These are phyloP conservation scores for Salticus scenicus DNA, from an alignment of 2,888 invertebrate species.

Conservation along the genomic window DNA sequence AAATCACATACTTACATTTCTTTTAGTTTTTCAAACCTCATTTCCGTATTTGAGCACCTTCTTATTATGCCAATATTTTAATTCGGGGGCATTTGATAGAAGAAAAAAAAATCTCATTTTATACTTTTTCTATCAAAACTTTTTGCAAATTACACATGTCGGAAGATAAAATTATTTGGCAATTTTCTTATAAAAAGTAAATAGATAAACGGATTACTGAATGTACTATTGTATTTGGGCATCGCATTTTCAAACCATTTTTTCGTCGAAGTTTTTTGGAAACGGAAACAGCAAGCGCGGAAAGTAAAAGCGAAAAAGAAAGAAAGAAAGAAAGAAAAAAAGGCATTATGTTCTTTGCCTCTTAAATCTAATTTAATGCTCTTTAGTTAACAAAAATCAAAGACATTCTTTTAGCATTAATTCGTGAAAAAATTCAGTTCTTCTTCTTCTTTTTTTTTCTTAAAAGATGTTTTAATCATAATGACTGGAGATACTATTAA, in stretches of 20 bases:
- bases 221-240: slow-evolving; percentile 13
- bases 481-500: slow-evolving; percentile 22
- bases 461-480: slow-evolving; percentile 15
- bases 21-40: neutral
- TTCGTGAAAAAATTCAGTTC: neutral
- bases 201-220: slow-evolving; percentile 9
- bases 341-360: slow-evolving; percentile 24
- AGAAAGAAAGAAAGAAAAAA: too few species aligned
- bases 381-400: slow-evolving; percentile 26
- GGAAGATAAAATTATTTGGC: slow-evolving; percentile 20
- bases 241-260: neutral
- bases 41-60: neutral
- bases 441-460: slow-evolving; percentile 4
- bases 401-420: slow-evolving; percentile 12
- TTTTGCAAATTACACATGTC: slow-evolving; percentile 12
- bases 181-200: slow-evolving; percentile 24
- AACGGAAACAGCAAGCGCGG: slow-evolving; percentile 19
- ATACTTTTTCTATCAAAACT: neutral
- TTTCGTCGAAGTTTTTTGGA: slow-evolving; percentile 3
- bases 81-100: neutral
- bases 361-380: slow-evolving; percentile 24
- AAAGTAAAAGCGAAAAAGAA: slow-evolving; percentile 7
- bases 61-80: slow-evolving; percentile 3
- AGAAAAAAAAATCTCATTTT: neutral
- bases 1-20: neutral